These are phyloP conservation scores for Lagodon rhomboides DNA, from an alignment of 2,797 vertebrate species.

Conservation along the genomic window DNA sequence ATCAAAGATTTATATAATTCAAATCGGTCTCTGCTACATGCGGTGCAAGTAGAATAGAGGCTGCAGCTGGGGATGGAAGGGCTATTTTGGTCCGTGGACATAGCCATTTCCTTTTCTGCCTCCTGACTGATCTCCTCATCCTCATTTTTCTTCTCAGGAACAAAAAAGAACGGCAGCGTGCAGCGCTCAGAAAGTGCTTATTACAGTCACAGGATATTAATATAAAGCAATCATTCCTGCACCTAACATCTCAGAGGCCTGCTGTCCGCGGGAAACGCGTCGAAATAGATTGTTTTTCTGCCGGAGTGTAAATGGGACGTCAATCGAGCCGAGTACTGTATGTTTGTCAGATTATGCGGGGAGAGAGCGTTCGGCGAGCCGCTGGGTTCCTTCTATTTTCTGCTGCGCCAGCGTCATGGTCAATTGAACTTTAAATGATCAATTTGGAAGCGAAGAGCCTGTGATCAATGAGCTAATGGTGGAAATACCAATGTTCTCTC, in stretches of 20 bases:
- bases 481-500: slow-evolving; percentile 69
- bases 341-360: slow-evolving; percentile 46
- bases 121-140: slow-evolving; percentile 60
- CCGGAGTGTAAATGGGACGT: slow-evolving; percentile 44
- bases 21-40: slow-evolving; percentile 39
- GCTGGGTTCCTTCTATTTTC: slow-evolving; percentile 58
- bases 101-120: slow-evolving; percentile 52
- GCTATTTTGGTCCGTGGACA: slow-evolving; percentile 66
- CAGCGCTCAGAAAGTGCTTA: slow-evolving; percentile 28
- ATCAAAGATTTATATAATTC: slow-evolving; percentile 39
- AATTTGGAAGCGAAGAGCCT: slow-evolving; percentile 63
- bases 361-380: slow-evolving; percentile 27
- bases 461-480: slow-evolving; percentile 73
- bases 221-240: slow-evolving; percentile 36
- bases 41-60: slow-evolving; percentile 37
- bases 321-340: slow-evolving; percentile 20
- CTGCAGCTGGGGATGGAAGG: slow-evolving; percentile 52
- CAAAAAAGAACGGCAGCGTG: slow-evolving; percentile 4
- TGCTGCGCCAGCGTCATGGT: slow-evolving; percentile 57
- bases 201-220: slow-evolving; percentile 40
- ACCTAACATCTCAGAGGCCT: slow-evolving; percentile 23
- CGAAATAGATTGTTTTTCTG: slow-evolving; percentile 47
- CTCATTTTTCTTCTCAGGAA: slow-evolving; percentile 40
- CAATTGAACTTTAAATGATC: slow-evolving; percentile 77
- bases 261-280: slow-evolving; percentile 29